Base-by-base conservation (phyloP, 2,797 vertebrate genomes). In the Hoplostethus mediterraneus region DNA sequence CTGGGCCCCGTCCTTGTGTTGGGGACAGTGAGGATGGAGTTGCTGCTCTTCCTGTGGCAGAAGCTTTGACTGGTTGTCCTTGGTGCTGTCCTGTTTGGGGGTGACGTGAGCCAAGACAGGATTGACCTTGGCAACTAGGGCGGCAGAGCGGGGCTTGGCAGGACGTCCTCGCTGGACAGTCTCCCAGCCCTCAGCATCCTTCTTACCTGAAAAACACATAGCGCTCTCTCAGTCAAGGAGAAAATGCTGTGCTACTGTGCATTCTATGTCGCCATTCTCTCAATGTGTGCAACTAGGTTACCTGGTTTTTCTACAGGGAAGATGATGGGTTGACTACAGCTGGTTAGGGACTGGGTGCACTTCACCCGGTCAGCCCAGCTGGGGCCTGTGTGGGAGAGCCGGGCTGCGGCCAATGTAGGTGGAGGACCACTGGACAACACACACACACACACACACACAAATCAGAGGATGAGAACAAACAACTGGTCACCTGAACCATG, bases 311-410 rank as follows among this genome's bases (percentile, higher is more conserved):
- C 96, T 16, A 77, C 79, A 0, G 93, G 89, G 25, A 69, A 58
- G 1, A 90, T 73, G 31, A 56, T 90, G 14, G 82, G 75, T 44
- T 93, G 92, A 77, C 5, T 73, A 40, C 90, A 79, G 65, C 82
- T 72, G 6, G 95, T 88, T 44, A 75, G 77, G 5, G 94, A 92
- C 30, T 98, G 96, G 81, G 94, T 95, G 81, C 95, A 97, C 85
- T 97, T 98, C 5, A 99, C 98, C 79, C 97, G 94, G 85, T 99
- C 98, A 0, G 98, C 97, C 97, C 97, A 99, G 79, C 98, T 99
- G 25, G 95, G 96, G 63, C 96, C 97, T 2, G 96, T 86, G 69
- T 97, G 95, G 75, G 96, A 93, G 81, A 97, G 93, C 10, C 96
- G 95, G 0, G 95, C 92, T 16, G 94, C 89, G 59, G 95, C 91